A percentile compares a stretch with the other conserved stretches of the same genome.
Evolutionary conservation across 1,140 invertebrate genomes (phyloP).

Genomic region (Octopus bimaculoides): DNA sequence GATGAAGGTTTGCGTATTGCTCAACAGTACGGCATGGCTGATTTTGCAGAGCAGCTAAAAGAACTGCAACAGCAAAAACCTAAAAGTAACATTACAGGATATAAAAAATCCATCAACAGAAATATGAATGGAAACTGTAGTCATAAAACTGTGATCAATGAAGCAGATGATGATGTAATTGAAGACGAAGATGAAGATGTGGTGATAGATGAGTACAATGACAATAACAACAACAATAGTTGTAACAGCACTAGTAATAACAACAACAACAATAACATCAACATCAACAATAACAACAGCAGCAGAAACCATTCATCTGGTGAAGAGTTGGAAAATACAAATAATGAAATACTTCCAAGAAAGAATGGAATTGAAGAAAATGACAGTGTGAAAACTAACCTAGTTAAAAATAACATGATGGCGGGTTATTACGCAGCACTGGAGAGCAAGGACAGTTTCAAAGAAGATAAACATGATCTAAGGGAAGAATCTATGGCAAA

Average conservation of each 20-base stretch:
- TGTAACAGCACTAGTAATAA: neutral
- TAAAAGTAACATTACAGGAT: conserved; percentile 5
- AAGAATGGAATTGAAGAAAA: neutral
- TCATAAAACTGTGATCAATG: neutral
- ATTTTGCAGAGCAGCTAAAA: conserved; percentile 50
- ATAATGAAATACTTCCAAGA: too few relatives aligned
- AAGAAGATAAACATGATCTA: neutral
- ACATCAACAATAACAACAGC: neutral
- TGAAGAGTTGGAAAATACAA: neutral
- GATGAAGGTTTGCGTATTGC: conserved; percentile 54
- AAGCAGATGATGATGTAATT: neutral
- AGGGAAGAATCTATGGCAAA: neutral
- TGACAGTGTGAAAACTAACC: neutral
- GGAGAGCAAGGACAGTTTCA: too few relatives aligned
- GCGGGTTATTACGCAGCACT: too few relatives aligned
- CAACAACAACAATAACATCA: neutral
- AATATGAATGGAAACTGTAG: conserved; percentile 12
- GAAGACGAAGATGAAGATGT: neutral
- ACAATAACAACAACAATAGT: neutral
- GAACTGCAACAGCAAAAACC: conserved; percentile 29
- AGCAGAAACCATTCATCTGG: neutral
- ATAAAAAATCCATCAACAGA: conserved; percentile 3
- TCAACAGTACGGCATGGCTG: conserved; percentile 53
- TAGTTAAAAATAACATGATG: too few relatives aligned
- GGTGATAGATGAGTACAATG: neutral